Evolutionary conservation across 2,797 vertebrate genomes (phyloP), one percentile per base, ranked within the genome.

Genomic region (Melopsittacus undulatus): DNA sequence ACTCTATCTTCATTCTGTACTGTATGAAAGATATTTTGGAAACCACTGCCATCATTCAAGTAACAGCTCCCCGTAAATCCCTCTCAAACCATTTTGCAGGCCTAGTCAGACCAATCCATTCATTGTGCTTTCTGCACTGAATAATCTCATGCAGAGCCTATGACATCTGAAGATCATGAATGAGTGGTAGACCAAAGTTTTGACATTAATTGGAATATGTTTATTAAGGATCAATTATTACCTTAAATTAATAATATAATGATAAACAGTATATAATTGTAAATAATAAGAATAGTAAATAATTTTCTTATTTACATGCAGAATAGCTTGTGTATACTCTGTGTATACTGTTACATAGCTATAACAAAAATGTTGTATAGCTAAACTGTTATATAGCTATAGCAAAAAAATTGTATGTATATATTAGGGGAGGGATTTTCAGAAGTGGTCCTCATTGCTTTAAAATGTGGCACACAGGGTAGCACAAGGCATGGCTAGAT

Each of bases 221-320:
- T 91, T 82, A 82, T 82, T 70, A 79, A 16, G 16, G 7, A 63
- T 43, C 23, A 69, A 8, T 30, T 85, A 42, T 57, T 63, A 69
- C 10, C 13, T 92, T 92, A 92, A 95, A 69, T 94, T 95, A 95
- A 34, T 63, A 75, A 85, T 48, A 85, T 42, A 88, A 87, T 23
- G 7, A 51, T 46, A 87, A 85, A 10, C 5, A 73, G 2, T 32
- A 27, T 15, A 24, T 22, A 43, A 66, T 73, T 84, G 11, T 56
- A 56, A 56, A 56, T 56, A 56, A 54, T 22, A n/a, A 56, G 32
- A 56, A n/a, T 32, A n/a, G 32, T 56, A 56, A 56, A n/a, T 22
- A 56, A 48, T 86, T 82, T 83, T 73, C 75, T 64, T 70, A 45
- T 82, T 86, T 66, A 66, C 46, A 45, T 29, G 15, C 63, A 84